Percentiles rank a stretch among this genome's conserved stretches.
These are phyloP conservation scores for Saguinus midas DNA, from an alignment of 2,113 vertebrate genomes.

Conservation along the genomic window DNA sequence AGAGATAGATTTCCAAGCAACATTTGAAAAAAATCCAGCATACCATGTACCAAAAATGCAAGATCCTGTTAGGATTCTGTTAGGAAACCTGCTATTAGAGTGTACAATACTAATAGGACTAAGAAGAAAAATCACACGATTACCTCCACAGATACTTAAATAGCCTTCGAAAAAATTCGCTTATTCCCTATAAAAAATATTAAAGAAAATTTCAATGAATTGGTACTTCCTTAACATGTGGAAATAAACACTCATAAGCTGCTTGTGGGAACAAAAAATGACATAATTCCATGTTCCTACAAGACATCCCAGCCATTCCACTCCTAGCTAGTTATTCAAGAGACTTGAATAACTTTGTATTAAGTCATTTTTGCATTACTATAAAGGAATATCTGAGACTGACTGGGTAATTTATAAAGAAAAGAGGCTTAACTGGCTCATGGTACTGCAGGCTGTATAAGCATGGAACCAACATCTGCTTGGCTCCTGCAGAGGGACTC, in stretches of 20 bases:
- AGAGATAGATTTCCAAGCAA: neutral
- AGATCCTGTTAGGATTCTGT: neutral
- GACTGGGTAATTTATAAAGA: too few species aligned
- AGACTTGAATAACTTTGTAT: neutral
- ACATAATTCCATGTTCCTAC: neutral
- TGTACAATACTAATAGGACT: neutral
- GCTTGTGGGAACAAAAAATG: neutral
- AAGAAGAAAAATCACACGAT: neutral
- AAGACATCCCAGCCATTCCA: neutral
- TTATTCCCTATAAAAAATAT: neutral
- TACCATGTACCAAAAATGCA: neutral
- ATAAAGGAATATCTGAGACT: too few species aligned
- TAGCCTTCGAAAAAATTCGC: neutral
- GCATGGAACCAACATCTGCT: too few species aligned
- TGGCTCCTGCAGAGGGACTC: too few species aligned
- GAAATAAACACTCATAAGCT: neutral
- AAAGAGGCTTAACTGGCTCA: too few species aligned
- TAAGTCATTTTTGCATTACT: too few species aligned
- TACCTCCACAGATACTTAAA: neutral
- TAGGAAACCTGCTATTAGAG: neutral
- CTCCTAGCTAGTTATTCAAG: neutral
- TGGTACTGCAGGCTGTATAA: too few species aligned
- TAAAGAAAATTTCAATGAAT: neutral
- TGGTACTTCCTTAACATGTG: neutral
- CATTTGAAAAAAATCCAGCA: neutral